These are phyloP conservation scores for Leptodactylus fallax DNA, from an alignment of 2,797 vertebrate genomes.

Conservation along the genomic window DNA sequence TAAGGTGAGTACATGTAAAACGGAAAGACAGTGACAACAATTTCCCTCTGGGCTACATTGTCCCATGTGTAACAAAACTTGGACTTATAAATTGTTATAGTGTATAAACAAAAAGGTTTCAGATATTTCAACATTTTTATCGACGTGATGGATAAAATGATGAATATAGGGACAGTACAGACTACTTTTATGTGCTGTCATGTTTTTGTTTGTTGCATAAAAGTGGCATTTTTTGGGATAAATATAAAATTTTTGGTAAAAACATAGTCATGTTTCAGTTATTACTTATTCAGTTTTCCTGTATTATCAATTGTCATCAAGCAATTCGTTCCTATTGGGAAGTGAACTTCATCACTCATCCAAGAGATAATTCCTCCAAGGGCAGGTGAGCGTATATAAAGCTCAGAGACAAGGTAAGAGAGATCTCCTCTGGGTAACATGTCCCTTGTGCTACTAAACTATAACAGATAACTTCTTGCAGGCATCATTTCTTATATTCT, in stretches of 20 bases:
- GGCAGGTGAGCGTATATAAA: not conserved
- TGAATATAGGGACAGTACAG: not conserved
- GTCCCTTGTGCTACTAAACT: conserved; percentile 28
- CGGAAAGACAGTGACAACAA: not conserved
- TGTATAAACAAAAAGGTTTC: not conserved
- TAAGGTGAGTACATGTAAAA: not conserved
- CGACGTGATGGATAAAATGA: not conserved
- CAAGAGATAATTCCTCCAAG: conserved; percentile 40
- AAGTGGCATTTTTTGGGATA: not conserved
- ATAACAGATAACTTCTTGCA: conserved; percentile 23
- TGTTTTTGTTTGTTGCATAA: not conserved
- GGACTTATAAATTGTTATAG: conserved; percentile 4
- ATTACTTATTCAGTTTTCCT: not conserved
- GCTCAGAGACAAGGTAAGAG: not conserved
- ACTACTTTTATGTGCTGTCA: not conserved
- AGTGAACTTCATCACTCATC: conserved; percentile 33
- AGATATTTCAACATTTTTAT: not conserved
- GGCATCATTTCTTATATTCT: conserved; percentile 32
- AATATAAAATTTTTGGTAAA: not conserved
- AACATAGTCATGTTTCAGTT: not conserved
- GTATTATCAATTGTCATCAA: not conserved
- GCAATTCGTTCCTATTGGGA: not conserved
- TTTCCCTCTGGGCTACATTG: conserved; percentile 38
- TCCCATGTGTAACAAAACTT: conserved; percentile 14
- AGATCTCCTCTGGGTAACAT: conserved; percentile 26